Conservation (phyloP, 2,888 invertebrate species). For the Polydrusus tereticollis region DNA sequence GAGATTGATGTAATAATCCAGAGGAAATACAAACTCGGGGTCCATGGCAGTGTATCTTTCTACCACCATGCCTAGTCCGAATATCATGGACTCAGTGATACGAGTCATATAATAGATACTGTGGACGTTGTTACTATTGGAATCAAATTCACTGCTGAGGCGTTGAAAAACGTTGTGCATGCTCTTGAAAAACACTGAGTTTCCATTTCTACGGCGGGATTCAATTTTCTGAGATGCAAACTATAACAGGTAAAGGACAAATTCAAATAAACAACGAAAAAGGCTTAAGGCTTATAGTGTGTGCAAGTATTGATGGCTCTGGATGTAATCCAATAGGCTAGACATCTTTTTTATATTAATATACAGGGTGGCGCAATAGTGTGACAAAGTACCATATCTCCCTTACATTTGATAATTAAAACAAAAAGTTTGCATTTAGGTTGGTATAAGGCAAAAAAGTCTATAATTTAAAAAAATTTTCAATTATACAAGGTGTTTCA, state of each 20-base stretch:
- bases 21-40: constrained; percentile 38
- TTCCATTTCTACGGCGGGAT: constrained; percentile 31
- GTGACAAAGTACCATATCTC: too few relatives aligned
- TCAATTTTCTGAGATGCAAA: constrained; percentile 44
- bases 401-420: too few relatives aligned
- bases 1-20: constrained; percentile 48
- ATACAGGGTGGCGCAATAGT: too few relatives aligned
- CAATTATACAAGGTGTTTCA: too few relatives aligned
- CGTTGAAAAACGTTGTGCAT: constrained; percentile 52
- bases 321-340: too few relatives aligned
- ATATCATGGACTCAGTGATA: constrained; percentile 54
- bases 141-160: constrained; percentile 48
- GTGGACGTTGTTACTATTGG: constrained; percentile 21
- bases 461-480: too few relatives aligned
- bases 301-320: too few relatives aligned
- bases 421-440: too few relatives aligned
- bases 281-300: too few relatives aligned
- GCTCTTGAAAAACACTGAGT: constrained; percentile 46
- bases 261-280: too few relatives aligned
- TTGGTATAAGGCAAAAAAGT: too few relatives aligned
- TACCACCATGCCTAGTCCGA: constrained; percentile 49
- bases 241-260: constrained; percentile 34
- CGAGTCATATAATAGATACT: constrained; percentile 50
- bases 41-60: constrained; percentile 16
- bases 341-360: too few relatives aligned